Conservation (phyloP, 1,140 invertebrate species). For the Bombus difficillimus region DNA sequence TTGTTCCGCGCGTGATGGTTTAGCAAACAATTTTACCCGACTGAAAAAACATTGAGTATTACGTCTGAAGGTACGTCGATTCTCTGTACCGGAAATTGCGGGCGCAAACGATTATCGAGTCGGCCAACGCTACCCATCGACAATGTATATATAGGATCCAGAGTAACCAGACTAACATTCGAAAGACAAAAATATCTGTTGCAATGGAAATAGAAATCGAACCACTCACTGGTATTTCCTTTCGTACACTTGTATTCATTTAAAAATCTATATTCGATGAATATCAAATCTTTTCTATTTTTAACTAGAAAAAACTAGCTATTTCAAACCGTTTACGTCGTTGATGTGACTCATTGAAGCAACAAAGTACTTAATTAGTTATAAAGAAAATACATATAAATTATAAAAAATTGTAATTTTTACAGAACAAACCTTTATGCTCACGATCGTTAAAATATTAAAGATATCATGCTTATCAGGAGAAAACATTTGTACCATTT, state of each 20-base stretch:
- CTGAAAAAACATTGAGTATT: slow-evolving; percentile 14
- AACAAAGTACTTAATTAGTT: too few relatives aligned
- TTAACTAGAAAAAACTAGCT: too few relatives aligned
- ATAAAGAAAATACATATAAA: too few relatives aligned
- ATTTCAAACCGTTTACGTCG: too few relatives aligned
- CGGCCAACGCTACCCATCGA: neutral
- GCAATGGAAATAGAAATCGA: neutral
- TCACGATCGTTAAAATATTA: neutral
- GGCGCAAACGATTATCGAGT: slow-evolving; percentile 7
- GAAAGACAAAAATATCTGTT: neutral
- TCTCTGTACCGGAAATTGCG: slow-evolving; percentile 7
- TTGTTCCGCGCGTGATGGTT: neutral
- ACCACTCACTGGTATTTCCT: too few relatives aligned
- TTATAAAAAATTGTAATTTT: too few relatives aligned
- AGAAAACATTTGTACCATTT: neutral
- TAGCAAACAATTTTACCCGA: slow-evolving; percentile 22
- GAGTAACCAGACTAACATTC: neutral
- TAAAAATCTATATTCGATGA: too few relatives aligned
- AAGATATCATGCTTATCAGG: neutral
- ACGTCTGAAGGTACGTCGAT: slow-evolving; percentile 16
- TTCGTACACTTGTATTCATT: too few relatives aligned
- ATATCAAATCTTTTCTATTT: too few relatives aligned
- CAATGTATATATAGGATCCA: neutral
- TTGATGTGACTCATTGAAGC: too few relatives aligned
- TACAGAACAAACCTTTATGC: too few relatives aligned